Conservation (phyloP, 2,113 vertebrate genomes). For the Apodemus speciosus region DNA sequence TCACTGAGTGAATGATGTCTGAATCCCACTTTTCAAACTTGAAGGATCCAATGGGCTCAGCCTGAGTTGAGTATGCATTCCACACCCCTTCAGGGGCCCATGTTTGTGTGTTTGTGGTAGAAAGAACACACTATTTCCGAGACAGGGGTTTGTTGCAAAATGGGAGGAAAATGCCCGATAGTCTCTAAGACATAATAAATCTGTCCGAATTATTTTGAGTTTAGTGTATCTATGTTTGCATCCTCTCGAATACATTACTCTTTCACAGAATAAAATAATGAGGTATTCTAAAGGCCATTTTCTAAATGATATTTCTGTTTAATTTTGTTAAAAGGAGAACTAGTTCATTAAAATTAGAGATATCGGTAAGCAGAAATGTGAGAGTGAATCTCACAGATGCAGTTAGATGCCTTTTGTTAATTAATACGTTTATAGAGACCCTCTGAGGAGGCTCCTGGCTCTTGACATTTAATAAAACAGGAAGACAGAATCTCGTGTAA, state of each 20-base stretch:
- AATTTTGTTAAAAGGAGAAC: slow-evolving; percentile 46
- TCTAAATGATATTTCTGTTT: slow-evolving; percentile 49
- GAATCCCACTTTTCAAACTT: slow-evolving; percentile 13
- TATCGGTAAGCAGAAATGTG: slow-evolving; percentile 13
- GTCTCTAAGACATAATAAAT: not conserved
- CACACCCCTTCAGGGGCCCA: not conserved
- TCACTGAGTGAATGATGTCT: not conserved
- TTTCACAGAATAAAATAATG: slow-evolving; percentile 7
- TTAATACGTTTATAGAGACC: not conserved
- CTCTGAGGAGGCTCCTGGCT: not conserved
- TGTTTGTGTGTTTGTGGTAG: not conserved
- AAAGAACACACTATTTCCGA: not conserved
- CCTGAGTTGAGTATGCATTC: not conserved
- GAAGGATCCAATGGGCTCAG: not conserved
- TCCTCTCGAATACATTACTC: not conserved
- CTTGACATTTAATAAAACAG: slow-evolving; percentile 46
- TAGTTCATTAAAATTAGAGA: slow-evolving; percentile 48
- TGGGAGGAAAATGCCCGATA: not conserved
- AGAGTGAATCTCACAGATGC: slow-evolving; percentile 37
- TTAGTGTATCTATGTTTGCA: not conserved
- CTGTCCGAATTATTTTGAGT: slow-evolving; percentile 20
- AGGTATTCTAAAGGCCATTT: slow-evolving; percentile 50
- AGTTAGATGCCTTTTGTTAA: not conserved
- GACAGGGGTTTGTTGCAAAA: not conserved
- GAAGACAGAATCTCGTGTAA: slow-evolving; percentile 44